phyloP scores from a whole-genome alignment of 2,113 vertebrate genomes.

The Calypte anna region DNA sequence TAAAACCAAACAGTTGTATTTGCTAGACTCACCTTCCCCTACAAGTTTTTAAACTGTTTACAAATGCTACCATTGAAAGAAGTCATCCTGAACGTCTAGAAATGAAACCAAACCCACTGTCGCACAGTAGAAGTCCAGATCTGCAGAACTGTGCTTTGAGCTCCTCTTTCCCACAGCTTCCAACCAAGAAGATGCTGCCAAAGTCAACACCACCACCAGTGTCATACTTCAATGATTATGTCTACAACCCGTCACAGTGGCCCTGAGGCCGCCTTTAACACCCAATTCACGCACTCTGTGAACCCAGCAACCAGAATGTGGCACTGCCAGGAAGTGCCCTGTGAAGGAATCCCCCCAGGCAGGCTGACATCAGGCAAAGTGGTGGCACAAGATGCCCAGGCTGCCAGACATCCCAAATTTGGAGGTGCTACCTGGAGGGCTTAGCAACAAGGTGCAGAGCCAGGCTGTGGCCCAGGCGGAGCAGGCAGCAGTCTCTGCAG shows the following conservation, averaged over 20 bases:
- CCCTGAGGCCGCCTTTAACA: fast-evolving
- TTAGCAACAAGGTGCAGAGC: fast-evolving
- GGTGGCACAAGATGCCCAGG: fast-evolving
- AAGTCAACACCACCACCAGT: not conserved
- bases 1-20: not conserved
- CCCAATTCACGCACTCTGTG: not conserved
- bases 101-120: not conserved
- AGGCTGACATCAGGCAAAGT: fast-evolving
- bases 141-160: not conserved
- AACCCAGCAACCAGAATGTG: not conserved
- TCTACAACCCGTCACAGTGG: fast-evolving
- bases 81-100: not conserved
- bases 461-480: fast-evolving
- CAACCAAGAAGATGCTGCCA: not conserved
- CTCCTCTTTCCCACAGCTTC: not conserved
- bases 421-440: not conserved
- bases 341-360: not conserved
- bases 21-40: not conserved
- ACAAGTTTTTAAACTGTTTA: not conserved
- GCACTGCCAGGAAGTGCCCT: fast-evolving
- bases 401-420: fast-evolving
- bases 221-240: not conserved
- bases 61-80: not conserved
- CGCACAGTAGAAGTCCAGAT: fast-evolving
- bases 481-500: not conserved